Conservation (phyloP, 1,140 invertebrate species). For the Potamilus streckersoni region DNA sequence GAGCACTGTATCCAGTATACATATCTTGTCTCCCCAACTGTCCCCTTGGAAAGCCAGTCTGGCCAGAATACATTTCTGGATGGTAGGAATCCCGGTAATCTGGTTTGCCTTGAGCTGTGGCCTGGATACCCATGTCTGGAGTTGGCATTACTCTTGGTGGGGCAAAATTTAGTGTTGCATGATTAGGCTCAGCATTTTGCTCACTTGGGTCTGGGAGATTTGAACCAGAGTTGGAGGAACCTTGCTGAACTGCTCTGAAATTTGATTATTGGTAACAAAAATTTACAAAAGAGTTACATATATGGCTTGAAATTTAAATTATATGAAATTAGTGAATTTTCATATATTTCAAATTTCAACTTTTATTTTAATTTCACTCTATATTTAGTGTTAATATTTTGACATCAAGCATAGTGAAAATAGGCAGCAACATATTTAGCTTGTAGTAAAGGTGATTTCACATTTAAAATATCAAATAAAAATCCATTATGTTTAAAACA, state of each 20-base stretch:
- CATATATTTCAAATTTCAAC: not conserved
- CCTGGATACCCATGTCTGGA: slow-evolving; percentile 26
- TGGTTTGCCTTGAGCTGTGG: slow-evolving; percentile 32
- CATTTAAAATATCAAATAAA: too few relatives aligned
- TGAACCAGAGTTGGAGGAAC: slow-evolving; percentile 31
- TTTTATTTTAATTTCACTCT: too few relatives aligned
- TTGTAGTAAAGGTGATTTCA: too few relatives aligned
- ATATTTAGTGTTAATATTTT: too few relatives aligned
- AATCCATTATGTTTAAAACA: too few relatives aligned
- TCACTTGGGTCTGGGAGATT: slow-evolving; percentile 32
- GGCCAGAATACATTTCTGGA: not conserved
- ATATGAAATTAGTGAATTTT: not conserved
- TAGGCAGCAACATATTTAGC: too few relatives aligned
- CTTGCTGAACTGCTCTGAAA: slow-evolving; percentile 52
- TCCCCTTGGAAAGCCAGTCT: slow-evolving; percentile 19
- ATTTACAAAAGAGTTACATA: not conserved
- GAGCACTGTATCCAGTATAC: slow-evolving; percentile 39
- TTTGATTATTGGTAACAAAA: slow-evolving; percentile 1
- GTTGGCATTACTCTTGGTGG: slow-evolving; percentile 29
- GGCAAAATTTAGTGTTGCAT: slow-evolving; percentile 39
- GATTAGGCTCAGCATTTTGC: slow-evolving; percentile 39
- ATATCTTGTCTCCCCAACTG: slow-evolving; percentile 33
- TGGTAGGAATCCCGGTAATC: slow-evolving; percentile 33
- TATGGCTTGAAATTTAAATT: not conserved
- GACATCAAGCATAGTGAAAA: too few relatives aligned